Conservation (phyloP, 1,140 invertebrate genomes). For the Nephila pilipes region DNA sequence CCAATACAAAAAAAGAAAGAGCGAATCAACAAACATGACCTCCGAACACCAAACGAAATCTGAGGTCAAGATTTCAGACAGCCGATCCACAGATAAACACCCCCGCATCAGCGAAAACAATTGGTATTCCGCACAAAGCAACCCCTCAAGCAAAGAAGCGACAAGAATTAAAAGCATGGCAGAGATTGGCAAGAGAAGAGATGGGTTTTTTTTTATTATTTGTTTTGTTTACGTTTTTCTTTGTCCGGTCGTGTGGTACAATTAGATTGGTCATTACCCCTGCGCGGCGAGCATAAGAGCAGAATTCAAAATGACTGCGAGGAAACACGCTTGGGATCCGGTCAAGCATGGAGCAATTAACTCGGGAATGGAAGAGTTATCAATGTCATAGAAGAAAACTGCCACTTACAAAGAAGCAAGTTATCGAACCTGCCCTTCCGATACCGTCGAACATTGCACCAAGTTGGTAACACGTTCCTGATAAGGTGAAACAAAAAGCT, state of each 20-base stretch:
- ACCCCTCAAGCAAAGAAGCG: not conserved
- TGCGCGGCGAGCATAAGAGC: not conserved
- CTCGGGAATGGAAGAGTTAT: slow-evolving; percentile 13
- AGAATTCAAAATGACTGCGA: slow-evolving; percentile 44
- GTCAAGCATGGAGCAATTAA: slow-evolving; percentile 57
- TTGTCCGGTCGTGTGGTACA: slow-evolving; percentile 23
- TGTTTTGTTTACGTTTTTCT: slow-evolving; percentile 24
- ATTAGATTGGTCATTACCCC: slow-evolving; percentile 47
- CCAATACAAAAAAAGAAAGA: not conserved
- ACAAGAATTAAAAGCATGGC: slow-evolving; percentile 5
- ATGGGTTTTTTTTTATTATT: not conserved
- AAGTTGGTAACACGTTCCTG: not conserved
- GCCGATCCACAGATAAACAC: slow-evolving; percentile 22
- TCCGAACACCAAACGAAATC: not conserved
- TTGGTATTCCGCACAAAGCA: slow-evolving; percentile 35
- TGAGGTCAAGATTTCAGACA: slow-evolving; percentile 16
- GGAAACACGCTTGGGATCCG: slow-evolving; percentile 55
- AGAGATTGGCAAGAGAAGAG: not conserved
- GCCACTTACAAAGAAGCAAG: not conserved
- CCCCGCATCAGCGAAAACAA: not conserved
- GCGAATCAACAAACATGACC: slow-evolving; percentile 21
- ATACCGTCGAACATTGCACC: slow-evolving; percentile 13
- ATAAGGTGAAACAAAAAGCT: not conserved
- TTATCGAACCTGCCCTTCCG: slow-evolving; percentile 18
- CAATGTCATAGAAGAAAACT: slow-evolving; percentile 6